Conservation (phyloP, 2,888 invertebrate genomes). For the Stratiomys singularior region DNA sequence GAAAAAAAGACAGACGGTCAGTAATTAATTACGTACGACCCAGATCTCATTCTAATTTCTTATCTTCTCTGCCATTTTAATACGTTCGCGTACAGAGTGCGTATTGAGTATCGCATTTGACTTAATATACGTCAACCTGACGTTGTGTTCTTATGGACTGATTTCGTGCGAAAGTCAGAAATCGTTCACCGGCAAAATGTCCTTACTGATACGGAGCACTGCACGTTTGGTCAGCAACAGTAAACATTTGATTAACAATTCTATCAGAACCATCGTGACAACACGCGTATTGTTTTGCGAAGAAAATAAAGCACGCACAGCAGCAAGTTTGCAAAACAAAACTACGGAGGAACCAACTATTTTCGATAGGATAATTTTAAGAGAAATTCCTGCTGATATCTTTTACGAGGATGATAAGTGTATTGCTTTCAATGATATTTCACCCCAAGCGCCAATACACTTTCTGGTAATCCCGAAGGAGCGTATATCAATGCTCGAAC, state of each 20-base stretch:
- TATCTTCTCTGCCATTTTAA: too few relatives aligned
- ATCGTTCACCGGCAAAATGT: too few relatives aligned
- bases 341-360: constrained; percentile 42
- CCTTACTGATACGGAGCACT: background rate
- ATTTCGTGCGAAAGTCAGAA: too few relatives aligned
- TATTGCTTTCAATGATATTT: constrained; percentile 82
- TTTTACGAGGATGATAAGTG: constrained; percentile 84
- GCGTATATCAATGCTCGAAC: constrained; percentile 73
- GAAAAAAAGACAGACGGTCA: too few relatives aligned
- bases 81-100: too few relatives aligned
- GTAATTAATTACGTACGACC: too few relatives aligned
- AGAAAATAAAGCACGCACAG: constrained; percentile 31
- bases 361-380: constrained; percentile 81
- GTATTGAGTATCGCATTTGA: too few relatives aligned
- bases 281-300: background rate
- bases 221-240: background rate
- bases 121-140: too few relatives aligned
- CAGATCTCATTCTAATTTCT: too few relatives aligned
- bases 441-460: constrained; percentile 85
- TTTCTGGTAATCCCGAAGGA: constrained; percentile 86
- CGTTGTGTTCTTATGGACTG: too few relatives aligned
- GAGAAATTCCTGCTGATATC: constrained; percentile 82
- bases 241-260: background rate
- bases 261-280: background rate
- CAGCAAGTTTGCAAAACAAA: background rate